A percentile compares a stretch with the other conserved stretches of the same genome.
These are phyloP conservation scores for Characodon lateralis DNA, from an alignment of 2,797 vertebrate genomes.

Conservation along the genomic window DNA sequence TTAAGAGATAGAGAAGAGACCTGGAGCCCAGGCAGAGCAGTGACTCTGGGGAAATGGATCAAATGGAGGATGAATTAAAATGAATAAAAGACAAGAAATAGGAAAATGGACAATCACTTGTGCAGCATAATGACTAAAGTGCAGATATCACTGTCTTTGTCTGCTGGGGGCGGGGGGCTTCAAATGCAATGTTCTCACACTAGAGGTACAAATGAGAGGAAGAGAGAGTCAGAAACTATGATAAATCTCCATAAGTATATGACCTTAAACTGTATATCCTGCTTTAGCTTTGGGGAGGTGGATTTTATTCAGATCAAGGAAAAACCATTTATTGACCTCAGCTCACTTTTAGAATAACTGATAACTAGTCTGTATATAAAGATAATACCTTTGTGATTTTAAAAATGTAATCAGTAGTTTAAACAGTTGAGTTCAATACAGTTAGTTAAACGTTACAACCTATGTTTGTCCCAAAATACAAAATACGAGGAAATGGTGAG, in stretches of 20 bases:
- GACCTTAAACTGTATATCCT: constrained; percentile 68
- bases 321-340: constrained; percentile 60
- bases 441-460: not conserved
- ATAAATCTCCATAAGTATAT: constrained; percentile 69
- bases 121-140: constrained; percentile 73
- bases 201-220: constrained; percentile 60
- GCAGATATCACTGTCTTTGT: constrained; percentile 71
- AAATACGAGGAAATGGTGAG: not conserved
- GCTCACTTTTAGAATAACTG: constrained; percentile 45
- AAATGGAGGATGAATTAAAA: constrained; percentile 74
- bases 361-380: constrained; percentile 4
- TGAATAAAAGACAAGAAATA: constrained; percentile 77
- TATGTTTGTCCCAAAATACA: not conserved
- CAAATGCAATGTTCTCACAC: constrained; percentile 67
- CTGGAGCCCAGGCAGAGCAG: constrained; percentile 60
- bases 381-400: not conserved
- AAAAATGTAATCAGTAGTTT: not conserved
- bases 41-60: constrained; percentile 63
- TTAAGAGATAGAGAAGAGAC: constrained; percentile 69
- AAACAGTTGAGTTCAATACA: not conserved
- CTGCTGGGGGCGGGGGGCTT: constrained; percentile 54
- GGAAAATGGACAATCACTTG: constrained; percentile 74
- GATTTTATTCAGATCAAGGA: constrained; percentile 49
- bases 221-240: constrained; percentile 62
- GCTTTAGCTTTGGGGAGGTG: constrained; percentile 61